Conservation (phyloP, 2,113 vertebrate species). For the Stictonetta naevosa region DNA sequence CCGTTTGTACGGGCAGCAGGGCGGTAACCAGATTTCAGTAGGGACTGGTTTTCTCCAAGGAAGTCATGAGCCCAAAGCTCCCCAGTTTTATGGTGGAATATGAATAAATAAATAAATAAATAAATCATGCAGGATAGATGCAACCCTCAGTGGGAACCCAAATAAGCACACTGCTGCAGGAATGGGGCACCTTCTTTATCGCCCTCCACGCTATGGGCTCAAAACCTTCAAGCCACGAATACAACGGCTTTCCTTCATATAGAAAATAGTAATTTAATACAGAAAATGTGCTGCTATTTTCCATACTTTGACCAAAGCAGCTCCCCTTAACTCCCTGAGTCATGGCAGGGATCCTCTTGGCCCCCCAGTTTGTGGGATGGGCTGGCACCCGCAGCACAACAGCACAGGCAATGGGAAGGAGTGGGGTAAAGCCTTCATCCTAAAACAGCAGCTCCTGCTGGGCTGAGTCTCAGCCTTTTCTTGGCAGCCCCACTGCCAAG, state of each 20-base stretch:
- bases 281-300: background rate
- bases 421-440: background rate
- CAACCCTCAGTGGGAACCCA: background rate
- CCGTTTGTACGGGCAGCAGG: background rate
- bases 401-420: background rate
- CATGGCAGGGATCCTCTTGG: fast-evolving
- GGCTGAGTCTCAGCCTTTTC: background rate
- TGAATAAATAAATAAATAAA: too few species aligned
- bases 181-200: fast-evolving
- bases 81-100: background rate
- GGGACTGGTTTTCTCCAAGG: background rate
- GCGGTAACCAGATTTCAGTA: background rate
- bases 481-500: background rate
- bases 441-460: background rate
- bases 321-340: background rate
- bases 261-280: background rate
- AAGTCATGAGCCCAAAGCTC: background rate
- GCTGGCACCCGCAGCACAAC: background rate
- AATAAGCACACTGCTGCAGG: background rate
- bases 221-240: background rate
- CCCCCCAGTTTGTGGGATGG: background rate
- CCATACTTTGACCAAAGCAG: background rate
- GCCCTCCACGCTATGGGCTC: fast-evolving
- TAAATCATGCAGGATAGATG: background rate
- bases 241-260: background rate